Evolutionary conservation across 2,888 invertebrate species (phyloP), one percentile per base, ranked within the genome.

Genomic region (Gastracanthus pulcherrimus): DNA sequence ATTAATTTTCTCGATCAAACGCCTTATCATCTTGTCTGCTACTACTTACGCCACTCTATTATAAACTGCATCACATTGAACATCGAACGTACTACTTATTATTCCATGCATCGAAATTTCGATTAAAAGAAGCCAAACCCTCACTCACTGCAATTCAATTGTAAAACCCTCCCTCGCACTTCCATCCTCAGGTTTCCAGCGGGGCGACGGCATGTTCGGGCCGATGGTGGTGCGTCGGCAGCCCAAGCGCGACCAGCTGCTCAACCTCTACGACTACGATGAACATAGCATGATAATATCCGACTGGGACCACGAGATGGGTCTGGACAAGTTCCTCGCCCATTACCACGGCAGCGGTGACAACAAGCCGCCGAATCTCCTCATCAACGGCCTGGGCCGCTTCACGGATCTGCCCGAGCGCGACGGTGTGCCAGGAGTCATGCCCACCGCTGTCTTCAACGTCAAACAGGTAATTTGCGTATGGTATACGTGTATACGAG

Each of bases 121-220:
- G n/a, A n/a, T n/a, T n/a, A n/a, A n/a, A n/a, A n/a, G n/a, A n/a
- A n/a, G n/a, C n/a, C n/a, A n/a, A n/a, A n/a, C n/a, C n/a, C n/a
- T n/a, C n/a, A n/a, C n/a, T n/a, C n/a, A n/a, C n/a, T n/a, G n/a
- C n/a, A n/a, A n/a, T n/a, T n/a, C n/a, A n/a, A n/a, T n/a, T n/a
- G n/a, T n/a, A n/a, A n/a, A n/a, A n/a, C n/a, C n/a, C n/a, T n/a
- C n/a, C n/a, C n/a, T n/a, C n/a, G n/a, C n/a, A n/a, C n/a, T n/a
- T n/a, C n/a, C n/a, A n/a, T n/a, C n/a, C n/a, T 2, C 93, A 87
- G 97, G 97, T 2, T 95, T 97, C 93, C 98, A 98, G 92, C 92
- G 97, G 19, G 96, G 96, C 2, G 97, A 98, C 87, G 98, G 98
- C 0, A 94, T 95, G 0, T 97, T 95, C 76, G 97, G 98, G 0